Percentiles rank a stretch among this genome's conserved stretches.
phyloP scores from a whole-genome alignment of 1,140 invertebrate species.

The Metaphire vulgaris region DNA sequence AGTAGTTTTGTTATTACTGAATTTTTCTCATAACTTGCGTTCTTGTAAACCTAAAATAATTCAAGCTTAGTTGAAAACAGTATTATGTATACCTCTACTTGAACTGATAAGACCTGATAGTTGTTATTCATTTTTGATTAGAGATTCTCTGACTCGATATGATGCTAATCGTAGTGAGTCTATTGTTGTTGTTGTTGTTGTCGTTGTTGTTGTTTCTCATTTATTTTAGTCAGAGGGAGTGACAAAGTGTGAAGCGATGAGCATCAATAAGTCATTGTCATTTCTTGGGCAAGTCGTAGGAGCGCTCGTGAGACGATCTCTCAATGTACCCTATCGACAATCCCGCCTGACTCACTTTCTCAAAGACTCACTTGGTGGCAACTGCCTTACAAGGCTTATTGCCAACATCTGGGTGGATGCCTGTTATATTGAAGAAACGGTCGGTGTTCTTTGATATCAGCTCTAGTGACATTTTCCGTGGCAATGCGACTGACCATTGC shows the following conservation, averaged over 20 bases:
- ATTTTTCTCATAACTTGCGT: not conserved
- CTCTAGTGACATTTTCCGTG: too few species aligned
- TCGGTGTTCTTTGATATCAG: constrained; percentile 34
- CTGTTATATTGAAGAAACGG: constrained; percentile 52
- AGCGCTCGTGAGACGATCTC: constrained; percentile 58
- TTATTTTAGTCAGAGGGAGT: constrained; percentile 51
- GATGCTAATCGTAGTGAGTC: too few species aligned
- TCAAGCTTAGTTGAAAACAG: not conserved
- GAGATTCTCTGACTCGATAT: too few species aligned
- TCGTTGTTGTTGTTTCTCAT: too few species aligned
- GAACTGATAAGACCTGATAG: too few species aligned
- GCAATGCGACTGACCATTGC: too few species aligned
- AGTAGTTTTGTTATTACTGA: too few species aligned
- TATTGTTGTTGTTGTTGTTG: too few species aligned
- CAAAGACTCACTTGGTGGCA: constrained; percentile 61
- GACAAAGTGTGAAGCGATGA: constrained; percentile 57
- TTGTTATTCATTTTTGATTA: too few species aligned
- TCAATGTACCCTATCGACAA: constrained; percentile 63
- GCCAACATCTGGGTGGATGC: constrained; percentile 53
- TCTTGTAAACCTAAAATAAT: not conserved
- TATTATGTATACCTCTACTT: too few species aligned
- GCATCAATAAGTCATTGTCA: constrained; percentile 64
- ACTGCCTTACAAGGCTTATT: constrained; percentile 63
- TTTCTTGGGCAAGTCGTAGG: constrained; percentile 65
- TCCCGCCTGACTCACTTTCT: constrained; percentile 62